phyloP scores from a whole-genome alignment of 2,888 invertebrate species.

The Podabrus alpinus region DNA sequence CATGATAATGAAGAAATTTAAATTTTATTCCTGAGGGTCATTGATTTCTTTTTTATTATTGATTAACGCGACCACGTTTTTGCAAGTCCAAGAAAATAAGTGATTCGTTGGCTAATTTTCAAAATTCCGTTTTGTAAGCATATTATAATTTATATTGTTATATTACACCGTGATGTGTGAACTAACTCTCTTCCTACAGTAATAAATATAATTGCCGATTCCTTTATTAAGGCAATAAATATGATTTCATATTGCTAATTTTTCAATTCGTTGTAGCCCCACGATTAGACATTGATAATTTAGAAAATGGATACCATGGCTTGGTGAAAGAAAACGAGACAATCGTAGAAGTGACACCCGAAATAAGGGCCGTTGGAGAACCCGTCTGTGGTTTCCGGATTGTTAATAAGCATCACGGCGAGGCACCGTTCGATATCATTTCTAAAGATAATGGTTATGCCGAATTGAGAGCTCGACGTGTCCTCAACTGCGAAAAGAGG shows the following conservation, averaged over 20 bases:
- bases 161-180: neutral
- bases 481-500: slow-evolving; percentile 90
- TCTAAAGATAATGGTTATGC: slow-evolving; percentile 70
- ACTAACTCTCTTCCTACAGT: neutral
- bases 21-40: neutral
- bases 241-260: neutral
- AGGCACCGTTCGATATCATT: slow-evolving; percentile 77
- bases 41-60: slow-evolving; percentile 3
- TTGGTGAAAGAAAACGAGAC: slow-evolving; percentile 92
- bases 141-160: no score
- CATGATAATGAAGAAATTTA: neutral
- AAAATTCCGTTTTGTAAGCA: neutral
- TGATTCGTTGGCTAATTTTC: neutral
- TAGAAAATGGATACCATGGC: slow-evolving; percentile 90
- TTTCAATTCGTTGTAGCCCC: slow-evolving; percentile 61
- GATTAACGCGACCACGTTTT: neutral
- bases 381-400: slow-evolving; percentile 86
- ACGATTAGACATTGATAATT: slow-evolving; percentile 75
- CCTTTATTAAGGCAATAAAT: neutral
- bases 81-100: neutral
- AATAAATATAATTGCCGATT: neutral
- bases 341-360: slow-evolving; percentile 89
- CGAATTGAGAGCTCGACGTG: slow-evolving; percentile 79
- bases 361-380: slow-evolving; percentile 79
- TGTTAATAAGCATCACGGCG: slow-evolving; percentile 89